Base-by-base conservation (phyloP, 2,888 invertebrate species). In the Campopleginae sp. region DNA sequence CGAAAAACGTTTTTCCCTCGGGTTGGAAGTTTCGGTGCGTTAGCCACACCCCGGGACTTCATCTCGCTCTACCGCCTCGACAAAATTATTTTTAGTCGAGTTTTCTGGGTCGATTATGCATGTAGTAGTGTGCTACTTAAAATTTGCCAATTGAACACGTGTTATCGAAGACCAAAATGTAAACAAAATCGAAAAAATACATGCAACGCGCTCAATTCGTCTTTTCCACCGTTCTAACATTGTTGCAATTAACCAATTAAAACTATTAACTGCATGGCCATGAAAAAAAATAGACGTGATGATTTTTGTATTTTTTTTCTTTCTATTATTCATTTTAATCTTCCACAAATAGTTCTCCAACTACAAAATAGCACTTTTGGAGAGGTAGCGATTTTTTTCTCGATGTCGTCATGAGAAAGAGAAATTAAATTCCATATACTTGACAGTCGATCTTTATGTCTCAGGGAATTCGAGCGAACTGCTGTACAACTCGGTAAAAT, bases 21-120 rank as follows among this genome's bases (percentile, higher is more conserved):
- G 66, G 42, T 42, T 27, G 66, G 51, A 70, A 68, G 61, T 76
- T 63, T 78, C 71, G 31, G 77, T 38, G 63, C 38, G 58, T 54
- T 42, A n/a, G 65, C 58, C 51, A 54, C 63, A 68, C 19, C 78
- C 61, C 42, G 74, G 80, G 66, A 19, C 33, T 51, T 76, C n/a
- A 19, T 63, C 71, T 44, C 68, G 12, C 72, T 75, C 70, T 14
- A 54, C 75, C 81, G 78, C 68, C 81, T 63, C 85, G 81, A 65
- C 19, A 63, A 61, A 85, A 79, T 82, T 88, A 88, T 88, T 88
- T 88, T 88, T 86, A 88, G 88, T 80, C 70, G n/a, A 19, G 74
- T 88, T 88, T 85, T 88, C 87, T 88, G 87, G 88, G 88, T 88
- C 88, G 81, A 19, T 33, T 65, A 44, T 65, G 48, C 33, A 33